Evolutionary conservation across 2,797 vertebrate species (phyloP), one percentile per base, ranked within the genome.

Genomic region (Mico argentatus): DNA sequence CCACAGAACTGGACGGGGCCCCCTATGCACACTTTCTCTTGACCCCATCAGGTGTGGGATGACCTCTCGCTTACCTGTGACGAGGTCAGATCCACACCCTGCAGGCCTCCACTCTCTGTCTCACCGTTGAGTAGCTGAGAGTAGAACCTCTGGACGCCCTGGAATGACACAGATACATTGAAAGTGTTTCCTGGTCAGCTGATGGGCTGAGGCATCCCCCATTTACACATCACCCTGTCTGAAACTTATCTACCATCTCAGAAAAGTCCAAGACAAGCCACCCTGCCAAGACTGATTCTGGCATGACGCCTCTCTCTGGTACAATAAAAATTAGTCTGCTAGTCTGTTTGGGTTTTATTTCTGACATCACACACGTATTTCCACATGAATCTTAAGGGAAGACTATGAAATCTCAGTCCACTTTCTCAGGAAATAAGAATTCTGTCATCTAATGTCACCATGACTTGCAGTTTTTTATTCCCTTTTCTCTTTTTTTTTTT

Each of bases 1-100:
- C 20, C 5, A 0, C 7, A 3, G 6, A 12, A 39, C 15, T 46
- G 5, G 70, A 15, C 2, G 14, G 14, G 48, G 0, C 15, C 9
- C 17, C 3, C 41, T 41, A 5, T 14, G n/a, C 30, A 11, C 14
- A 19, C 5, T 33, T 7, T 41, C 14, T 44, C 73, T 41, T 8
- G 48, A 20, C 48, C 15, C 24, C 33, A 33, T 81, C 22, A 19
- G 1, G 26, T 33, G 15, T 30, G 7, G 11, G 27, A 36, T 13
- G 27, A 44, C 27, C n/a, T 67, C 39, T 30, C 4, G 3, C 26
- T 85, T 22, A 27, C 44, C 14, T 48, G 55, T 36, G n/a, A 33
- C 20, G 33, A 61, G 52, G n/a, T 1, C n/a, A 64, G 19, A 12
- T 5, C 30, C 44, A 30, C 1, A 6, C 15, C 17, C 17, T 15